Evolutionary conservation across 2,113 vertebrate species (phyloP).

Genomic region (Amia ocellicauda): DNA sequence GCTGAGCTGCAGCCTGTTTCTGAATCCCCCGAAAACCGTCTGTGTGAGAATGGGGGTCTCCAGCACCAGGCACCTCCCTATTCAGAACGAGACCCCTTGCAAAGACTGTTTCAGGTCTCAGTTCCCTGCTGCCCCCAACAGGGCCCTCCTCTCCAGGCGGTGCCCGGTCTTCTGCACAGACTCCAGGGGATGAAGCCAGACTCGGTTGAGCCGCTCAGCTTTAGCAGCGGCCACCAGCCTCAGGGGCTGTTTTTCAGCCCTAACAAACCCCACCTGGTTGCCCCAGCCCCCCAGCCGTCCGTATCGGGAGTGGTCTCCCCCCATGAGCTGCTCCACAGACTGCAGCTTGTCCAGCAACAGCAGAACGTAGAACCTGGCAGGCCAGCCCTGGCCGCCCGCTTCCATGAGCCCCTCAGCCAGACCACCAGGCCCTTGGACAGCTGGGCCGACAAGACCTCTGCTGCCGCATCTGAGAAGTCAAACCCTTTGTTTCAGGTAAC

Average conservation of each 20-base stretch:
- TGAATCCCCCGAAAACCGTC: constrained; percentile 72
- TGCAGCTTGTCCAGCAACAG: constrained; percentile 82
- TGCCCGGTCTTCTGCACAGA: constrained; percentile 30
- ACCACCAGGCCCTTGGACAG: constrained; percentile 45
- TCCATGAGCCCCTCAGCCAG: constrained; percentile 52
- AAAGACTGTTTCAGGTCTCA: constrained; percentile 66
- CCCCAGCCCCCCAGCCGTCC: constrained; percentile 9
- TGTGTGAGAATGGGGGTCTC: constrained; percentile 61
- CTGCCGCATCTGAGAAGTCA: constrained; percentile 52
- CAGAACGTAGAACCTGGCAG: constrained; percentile 65
- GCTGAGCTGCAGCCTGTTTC: constrained; percentile 72
- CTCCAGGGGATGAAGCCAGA: constrained; percentile 15
- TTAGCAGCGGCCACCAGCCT: constrained; percentile 42
- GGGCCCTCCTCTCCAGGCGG: constrained; percentile 23
- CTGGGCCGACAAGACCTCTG: constrained; percentile 50
- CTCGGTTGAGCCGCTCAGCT: constrained; percentile 28
- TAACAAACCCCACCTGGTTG: constrained; percentile 5
- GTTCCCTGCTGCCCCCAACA: constrained; percentile 23
- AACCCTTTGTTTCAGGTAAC: constrained; percentile 73
- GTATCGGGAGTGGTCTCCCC: constrained; percentile 69
- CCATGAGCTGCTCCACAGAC: constrained; percentile 81
- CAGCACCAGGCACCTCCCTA: constrained; percentile 30
- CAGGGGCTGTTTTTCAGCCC: constrained; percentile 59
- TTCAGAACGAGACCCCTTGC: constrained; percentile 47
- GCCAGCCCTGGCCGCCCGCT: constrained; percentile 76